Evolutionary conservation across 2,888 invertebrate species (phyloP), one percentile per base, ranked within the genome.

Genomic region (Cheilosia variabilis): DNA sequence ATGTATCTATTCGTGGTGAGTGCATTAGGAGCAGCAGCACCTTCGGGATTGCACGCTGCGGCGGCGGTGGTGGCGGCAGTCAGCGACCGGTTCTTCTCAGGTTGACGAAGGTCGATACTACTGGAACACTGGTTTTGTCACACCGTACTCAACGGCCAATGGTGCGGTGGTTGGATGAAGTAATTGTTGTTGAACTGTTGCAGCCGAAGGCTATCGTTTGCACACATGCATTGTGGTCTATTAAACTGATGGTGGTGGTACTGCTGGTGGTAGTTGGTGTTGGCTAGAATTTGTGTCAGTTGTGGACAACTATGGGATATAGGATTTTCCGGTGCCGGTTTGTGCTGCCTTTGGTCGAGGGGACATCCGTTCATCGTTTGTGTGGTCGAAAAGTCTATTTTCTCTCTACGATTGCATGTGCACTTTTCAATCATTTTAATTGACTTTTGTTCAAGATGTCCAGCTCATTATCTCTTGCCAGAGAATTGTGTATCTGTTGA

Each of bases 241-340:
- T 55, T 75, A 66, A 55, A 66, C 55, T 68, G 86, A 82, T 69
- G 69, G 22, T 78, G 45, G 24, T 84, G 52, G 62, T 83, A 65
- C 22, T 79, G 52, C 24, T 72, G 72, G 62, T 72, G 73, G 55
- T 71, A 52, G 47, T 75, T 58, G 57, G 81, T 77, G 73, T 83
- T 89, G 71, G 88, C 17, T 63, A 68, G 45, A 72, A 68, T 76
- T 53, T 89, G 89, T 62, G 87, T 87, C 81, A 91, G 83, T 87
- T 91, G 91, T 60, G 92, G 92, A 82, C 91, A 91, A 89, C 91
- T 91, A 87, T 91, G 89, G 88, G 91, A 91, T 55, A 91, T 77
- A 53, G 76, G 81, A 81, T 81, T 72, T 63, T 86, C 86, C 68
- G 81, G 68, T 77, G 82, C 82, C 79, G 83, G 81, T 69, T 79